Evolutionary conservation across 1,140 invertebrate species (phyloP).

Genomic region (Tyrophagus putrescentiae): DNA sequence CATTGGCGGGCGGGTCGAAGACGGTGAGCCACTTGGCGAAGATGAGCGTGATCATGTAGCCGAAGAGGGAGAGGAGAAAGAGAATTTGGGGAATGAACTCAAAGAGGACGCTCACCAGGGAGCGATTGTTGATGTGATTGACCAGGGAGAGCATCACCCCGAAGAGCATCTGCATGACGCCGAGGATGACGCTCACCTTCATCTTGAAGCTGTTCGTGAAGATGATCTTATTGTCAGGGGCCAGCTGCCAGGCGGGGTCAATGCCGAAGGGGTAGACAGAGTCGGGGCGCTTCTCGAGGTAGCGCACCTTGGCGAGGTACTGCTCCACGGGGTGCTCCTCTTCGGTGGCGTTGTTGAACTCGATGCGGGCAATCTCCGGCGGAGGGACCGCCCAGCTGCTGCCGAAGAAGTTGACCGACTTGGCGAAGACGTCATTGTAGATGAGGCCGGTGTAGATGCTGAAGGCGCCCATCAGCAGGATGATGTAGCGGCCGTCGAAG

Average conservation of each 20-base stretch:
- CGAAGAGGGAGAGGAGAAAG: constrained; percentile 75
- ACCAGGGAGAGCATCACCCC: constrained; percentile 73
- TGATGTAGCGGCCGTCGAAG: constrained; percentile 38
- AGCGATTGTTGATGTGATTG: constrained; percentile 48
- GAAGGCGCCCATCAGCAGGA: constrained; percentile 38
- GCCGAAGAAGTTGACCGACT: constrained; percentile 38
- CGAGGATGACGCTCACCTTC: constrained; percentile 93
- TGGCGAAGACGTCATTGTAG: constrained; percentile 38
- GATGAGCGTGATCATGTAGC: constrained; percentile 76
- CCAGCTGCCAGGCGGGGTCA: constrained; percentile 46
- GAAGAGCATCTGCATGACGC: constrained; percentile 91
- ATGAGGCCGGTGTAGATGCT: constrained; percentile 38
- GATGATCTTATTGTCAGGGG: constrained; percentile 87
- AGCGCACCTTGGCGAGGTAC: neutral
- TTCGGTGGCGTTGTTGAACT: neutral
- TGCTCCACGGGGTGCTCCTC: neutral
- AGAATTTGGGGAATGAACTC: constrained; percentile 87
- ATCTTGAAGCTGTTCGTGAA: constrained; percentile 97
- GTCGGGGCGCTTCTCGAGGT: constrained; percentile 29
- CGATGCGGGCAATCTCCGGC: neutral
- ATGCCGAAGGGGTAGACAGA: constrained; percentile 34
- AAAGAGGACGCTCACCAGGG: constrained; percentile 51
- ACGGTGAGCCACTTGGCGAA: constrained; percentile 81
- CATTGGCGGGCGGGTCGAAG: constrained; percentile 38
- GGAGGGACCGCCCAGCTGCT: constrained; percentile 29